Evolutionary conservation across 2,113 vertebrate species (phyloP), one percentile per base, ranked within the genome.

Genomic region (Dolichallabes microphthalmus): DNA sequence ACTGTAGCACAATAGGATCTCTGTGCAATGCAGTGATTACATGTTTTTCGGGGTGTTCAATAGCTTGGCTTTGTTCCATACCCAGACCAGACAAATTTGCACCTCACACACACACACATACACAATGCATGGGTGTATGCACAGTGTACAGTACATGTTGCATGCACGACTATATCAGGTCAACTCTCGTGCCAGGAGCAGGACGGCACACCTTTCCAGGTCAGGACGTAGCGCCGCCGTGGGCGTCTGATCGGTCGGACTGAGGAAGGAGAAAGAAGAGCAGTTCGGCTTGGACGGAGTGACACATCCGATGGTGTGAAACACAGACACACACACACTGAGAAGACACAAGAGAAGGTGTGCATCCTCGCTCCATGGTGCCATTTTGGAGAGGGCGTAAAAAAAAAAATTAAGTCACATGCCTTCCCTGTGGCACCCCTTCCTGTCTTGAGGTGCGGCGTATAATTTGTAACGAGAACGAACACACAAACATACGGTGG

Each of bases 31-130:
- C 82, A 63, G 60, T 69, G 76, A 83, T 79, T 71, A 78, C 30
- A 69, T 85, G 85, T 86, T 82, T 75, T 86, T 82, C 68, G 82
- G 69, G 55, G 68, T 89, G 88, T 85, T 89, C 57, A 84, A 60
- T 73, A 4, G 27, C 55, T 52, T 79, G 77, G 66, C 66, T 85
- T 85, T 85, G 83, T 78, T 85, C 83, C 83, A 78, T 73, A 39
- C 52, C 82, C 68, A 39, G 58, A 82, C 50, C 57, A 45, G 45
- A 45, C 45, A 6, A 9, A 69, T 53, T n/a, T 82, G 50, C 53
- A 17, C n/a, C 68, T 39, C 9, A 30, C 82, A 32, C 22, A 39
- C 30, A 71, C 12, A 52, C 15, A 15, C 81, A 64, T 12, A 35
- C 27, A 35, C 6, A 55, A 52, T 74, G 25, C 52, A 17, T 53